Conservation (phyloP, 1,140 invertebrate genomes). For the Drosophila chauvacae region DNA sequence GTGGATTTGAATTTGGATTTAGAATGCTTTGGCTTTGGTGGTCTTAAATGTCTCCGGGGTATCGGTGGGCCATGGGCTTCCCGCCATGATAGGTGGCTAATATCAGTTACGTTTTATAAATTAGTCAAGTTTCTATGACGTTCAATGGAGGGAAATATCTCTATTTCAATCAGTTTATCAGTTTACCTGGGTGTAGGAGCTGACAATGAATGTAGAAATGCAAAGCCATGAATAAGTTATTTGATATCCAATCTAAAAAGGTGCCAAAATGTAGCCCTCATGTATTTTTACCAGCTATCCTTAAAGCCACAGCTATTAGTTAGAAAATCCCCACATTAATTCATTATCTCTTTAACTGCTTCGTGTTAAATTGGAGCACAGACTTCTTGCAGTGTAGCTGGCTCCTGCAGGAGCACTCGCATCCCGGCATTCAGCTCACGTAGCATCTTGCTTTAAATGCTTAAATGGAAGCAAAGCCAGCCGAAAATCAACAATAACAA, state of each 20-base stretch:
- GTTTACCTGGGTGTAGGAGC: neutral
- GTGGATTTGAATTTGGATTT: conserved; percentile 5
- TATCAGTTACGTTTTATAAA: conserved; percentile 1
- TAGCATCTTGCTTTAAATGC: conserved; percentile 76
- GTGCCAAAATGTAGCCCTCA: neutral
- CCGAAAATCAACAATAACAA: conserved; percentile 64
- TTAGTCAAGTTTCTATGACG: neutral
- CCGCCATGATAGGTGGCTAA: neutral
- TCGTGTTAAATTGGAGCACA: neutral
- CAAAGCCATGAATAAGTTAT: neutral
- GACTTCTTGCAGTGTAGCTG: conserved; percentile 12
- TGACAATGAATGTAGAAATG: neutral
- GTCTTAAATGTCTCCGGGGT: conserved; percentile 35
- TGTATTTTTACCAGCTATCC: neutral
- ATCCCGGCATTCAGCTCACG: conserved; percentile 58
- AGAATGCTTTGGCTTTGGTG: conserved; percentile 18
- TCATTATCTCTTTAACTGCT: conserved; percentile 8
- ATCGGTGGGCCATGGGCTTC: neutral
- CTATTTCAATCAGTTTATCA: conserved; percentile 1
- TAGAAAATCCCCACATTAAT: neutral
- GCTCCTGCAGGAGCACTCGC: neutral
- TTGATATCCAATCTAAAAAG: neutral
- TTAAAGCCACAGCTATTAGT: neutral
- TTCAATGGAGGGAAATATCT: neutral
- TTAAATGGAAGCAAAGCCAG: conserved; percentile 70